A percentile compares a stretch with the other conserved stretches of the same genome.
These are phyloP conservation scores for Vannuccia rotundouncinata DNA, from an alignment of 2,888 invertebrate genomes.

Conservation along the genomic window DNA sequence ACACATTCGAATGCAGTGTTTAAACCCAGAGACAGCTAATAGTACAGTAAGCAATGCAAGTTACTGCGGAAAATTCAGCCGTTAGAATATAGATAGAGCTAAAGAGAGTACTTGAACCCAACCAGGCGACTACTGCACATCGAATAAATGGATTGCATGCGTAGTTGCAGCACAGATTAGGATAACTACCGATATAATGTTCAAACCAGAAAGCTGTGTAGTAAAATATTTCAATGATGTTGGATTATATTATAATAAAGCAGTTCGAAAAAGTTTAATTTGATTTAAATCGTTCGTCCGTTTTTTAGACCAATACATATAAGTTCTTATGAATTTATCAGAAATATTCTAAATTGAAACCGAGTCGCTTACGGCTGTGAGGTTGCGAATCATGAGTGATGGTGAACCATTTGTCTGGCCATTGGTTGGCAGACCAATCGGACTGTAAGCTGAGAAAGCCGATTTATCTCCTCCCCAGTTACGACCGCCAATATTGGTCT, in stretches of 20 bases:
- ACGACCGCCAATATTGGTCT: background rate
- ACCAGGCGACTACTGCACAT: background rate
- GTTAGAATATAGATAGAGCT: background rate
- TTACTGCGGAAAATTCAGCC: background rate
- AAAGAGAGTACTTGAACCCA: background rate
- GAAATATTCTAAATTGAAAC: no score
- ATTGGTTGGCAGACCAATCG: background rate
- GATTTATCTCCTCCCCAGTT: background rate
- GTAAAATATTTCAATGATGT: no score
- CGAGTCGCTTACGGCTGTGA: background rate
- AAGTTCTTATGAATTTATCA: no score
- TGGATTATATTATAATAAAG: no score
- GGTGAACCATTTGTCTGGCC: background rate
- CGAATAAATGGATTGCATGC: no score
- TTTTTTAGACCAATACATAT: no score
- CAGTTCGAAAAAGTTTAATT: no score
- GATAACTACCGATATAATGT: no score
- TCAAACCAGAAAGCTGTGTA: no score
- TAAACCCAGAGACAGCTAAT: background rate
- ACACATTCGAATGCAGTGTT: background rate
- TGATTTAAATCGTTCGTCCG: no score
- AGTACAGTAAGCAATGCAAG: background rate
- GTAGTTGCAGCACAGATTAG: no score
- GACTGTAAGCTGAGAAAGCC: background rate
- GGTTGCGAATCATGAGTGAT: background rate